Conservation (phyloP, 1,140 invertebrate species). For the Bombus polaris region DNA sequence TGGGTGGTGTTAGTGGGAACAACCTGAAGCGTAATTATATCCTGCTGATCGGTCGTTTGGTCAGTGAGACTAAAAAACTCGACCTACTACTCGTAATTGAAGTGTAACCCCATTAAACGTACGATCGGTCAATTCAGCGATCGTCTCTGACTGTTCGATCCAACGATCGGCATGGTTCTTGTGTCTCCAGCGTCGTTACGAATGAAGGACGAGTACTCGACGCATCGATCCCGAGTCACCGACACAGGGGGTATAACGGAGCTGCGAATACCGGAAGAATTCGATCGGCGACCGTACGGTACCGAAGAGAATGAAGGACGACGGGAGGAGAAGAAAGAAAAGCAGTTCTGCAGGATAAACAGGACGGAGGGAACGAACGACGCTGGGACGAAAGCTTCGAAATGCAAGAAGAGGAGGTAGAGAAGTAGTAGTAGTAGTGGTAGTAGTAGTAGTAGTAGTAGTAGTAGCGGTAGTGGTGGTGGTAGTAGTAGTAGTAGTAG, state of each 20-base stretch:
- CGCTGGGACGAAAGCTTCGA: conserved; percentile 43
- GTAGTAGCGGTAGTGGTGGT: fast-evolving
- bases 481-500: too few relatives aligned
- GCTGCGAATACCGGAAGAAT: conserved; percentile 67
- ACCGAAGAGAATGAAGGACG: conserved; percentile 65
- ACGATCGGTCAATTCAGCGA: conserved; percentile 19
- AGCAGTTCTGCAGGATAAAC: conserved; percentile 44
- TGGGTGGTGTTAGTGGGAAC: conserved; percentile 59
- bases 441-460: too few relatives aligned
- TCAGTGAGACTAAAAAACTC: not conserved
- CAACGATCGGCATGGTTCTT: not conserved
- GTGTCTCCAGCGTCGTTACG: conserved; percentile 2
- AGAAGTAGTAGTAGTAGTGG: conserved; percentile 19
- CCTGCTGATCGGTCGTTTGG: conserved; percentile 3
- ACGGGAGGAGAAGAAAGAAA: conserved; percentile 56
- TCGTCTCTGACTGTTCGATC: conserved; percentile 23
- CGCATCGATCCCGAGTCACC: conserved; percentile 60
- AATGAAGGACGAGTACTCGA: conserved; percentile 28
- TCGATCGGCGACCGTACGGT: conserved; percentile 67
- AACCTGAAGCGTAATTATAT: conserved; percentile 65
- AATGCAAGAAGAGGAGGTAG: conserved; percentile 36
- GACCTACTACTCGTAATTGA: not conserved
- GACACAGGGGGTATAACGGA: conserved; percentile 65
- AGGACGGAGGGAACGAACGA: conserved; percentile 45
- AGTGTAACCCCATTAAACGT: not conserved